These are phyloP conservation scores for Camponotus fellah DNA, from an alignment of 2,888 invertebrate genomes.

Conservation along the genomic window DNA sequence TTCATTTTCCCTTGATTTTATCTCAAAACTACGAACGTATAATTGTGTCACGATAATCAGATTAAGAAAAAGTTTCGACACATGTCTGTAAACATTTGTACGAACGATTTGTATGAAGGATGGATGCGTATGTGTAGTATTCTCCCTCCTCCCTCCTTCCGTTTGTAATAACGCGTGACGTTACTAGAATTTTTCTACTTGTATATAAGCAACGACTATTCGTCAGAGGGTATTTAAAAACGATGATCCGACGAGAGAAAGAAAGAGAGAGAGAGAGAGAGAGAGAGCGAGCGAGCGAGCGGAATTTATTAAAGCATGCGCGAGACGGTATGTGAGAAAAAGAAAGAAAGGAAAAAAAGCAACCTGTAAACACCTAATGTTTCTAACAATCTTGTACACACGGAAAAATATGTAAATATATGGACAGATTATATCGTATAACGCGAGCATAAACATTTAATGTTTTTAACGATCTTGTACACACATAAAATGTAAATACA, in stretches of 20 bases:
- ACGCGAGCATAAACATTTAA: constrained; percentile 84
- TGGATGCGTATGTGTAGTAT: constrained; percentile 66
- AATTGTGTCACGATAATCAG: constrained; percentile 22
- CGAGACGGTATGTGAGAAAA: constrained; percentile 65
- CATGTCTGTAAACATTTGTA: constrained; percentile 17
- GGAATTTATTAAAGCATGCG: constrained; percentile 60
- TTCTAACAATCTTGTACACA: constrained; percentile 85
- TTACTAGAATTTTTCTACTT: constrained; percentile 81
- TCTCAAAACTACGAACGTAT: constrained; percentile 5
- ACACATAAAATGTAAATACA: constrained; percentile 85
- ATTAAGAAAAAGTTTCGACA: constrained; percentile 9
- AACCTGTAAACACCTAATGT: constrained; percentile 84
- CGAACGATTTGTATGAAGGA: constrained; percentile 59
- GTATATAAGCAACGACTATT: constrained; percentile 78
- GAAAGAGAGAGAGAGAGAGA: constrained; percentile 44
- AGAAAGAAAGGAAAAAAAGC: constrained; percentile 55
- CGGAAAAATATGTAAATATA: constrained; percentile 84
- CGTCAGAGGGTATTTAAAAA: constrained; percentile 18
- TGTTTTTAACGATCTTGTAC: constrained; percentile 86
- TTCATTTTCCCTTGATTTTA: constrained; percentile 46
- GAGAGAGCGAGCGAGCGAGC: constrained; percentile 48
- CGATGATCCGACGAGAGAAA: constrained; percentile 31
- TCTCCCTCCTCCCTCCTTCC: constrained; percentile 15
- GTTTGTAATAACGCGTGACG: constrained; percentile 74
- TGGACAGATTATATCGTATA: constrained; percentile 81